Base-by-base conservation (phyloP, 2,888 invertebrate genomes). In the Arrhopalites spinosus region DNA sequence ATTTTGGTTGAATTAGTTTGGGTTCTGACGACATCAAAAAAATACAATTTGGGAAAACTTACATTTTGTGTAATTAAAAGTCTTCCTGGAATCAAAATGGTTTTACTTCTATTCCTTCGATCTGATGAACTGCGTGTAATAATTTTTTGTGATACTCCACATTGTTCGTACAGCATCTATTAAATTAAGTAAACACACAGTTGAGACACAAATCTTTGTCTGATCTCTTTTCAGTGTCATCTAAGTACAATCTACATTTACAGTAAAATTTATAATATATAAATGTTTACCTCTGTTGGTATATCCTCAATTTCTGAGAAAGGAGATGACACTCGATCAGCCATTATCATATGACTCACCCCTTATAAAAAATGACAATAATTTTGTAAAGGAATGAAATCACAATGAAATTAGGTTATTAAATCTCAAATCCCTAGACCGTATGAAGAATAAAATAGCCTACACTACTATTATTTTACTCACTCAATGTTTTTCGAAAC, bases 41-140 rank as follows among this genome's bases (percentile, higher is more conserved):
- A 66, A n/a, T 5, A 47, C 59, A 43, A 20, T 25, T 56, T 64
- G 1, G 20, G 13, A 43, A 13, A 17, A 72, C 79, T 69, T 78
- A 83, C 83, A 76, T 81, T 82, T 77, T 82, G 81, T 11, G 82
- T 81, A n/a, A 83, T 78, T 11, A 75, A 79, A 15, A 83, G 77
- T 73, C 79, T 80, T 69, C 83, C 83, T 23, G 80, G 79, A 73
- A 81, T 76, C n/a, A 81, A 66, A 27, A 80, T 77, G 56, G 79
- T 78, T 59, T 80, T 73, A 15, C 61, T 68, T 27, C 50, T 56
- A 8, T 30, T 81, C 20, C 78, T 79, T 71, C 81, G 80, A 27
- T 67, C 74, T 7, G 56, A 23, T 15, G 74, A 56, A 45, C 25
- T 67, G 1, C 68, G 27, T 1, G 78, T 75, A 7, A 80, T 77